Conservation (phyloP, 2,113 vertebrate genomes). For the Psittacus erithacus region DNA sequence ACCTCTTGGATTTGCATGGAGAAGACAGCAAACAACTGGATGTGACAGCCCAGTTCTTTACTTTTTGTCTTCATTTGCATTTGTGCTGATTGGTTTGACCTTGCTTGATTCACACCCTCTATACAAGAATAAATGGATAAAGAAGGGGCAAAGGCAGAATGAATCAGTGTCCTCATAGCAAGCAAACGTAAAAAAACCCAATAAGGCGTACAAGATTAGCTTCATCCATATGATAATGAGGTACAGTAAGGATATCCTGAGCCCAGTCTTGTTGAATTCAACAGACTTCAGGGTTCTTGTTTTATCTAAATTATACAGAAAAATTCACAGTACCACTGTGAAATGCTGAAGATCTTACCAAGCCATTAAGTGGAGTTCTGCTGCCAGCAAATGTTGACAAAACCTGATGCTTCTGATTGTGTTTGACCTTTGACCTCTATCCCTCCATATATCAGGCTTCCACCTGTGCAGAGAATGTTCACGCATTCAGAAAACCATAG, state of each 20-base stretch:
- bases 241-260: not conserved
- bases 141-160: not conserved
- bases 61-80: slow-evolving; percentile 36
- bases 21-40: not conserved
- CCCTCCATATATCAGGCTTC: not conserved
- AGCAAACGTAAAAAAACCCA: not conserved
- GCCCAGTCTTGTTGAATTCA: not conserved
- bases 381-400: not conserved
- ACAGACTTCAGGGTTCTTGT: not conserved
- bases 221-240: not conserved
- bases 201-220: not conserved
- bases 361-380: not conserved
- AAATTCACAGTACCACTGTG: not conserved
- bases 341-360: not conserved
- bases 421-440: not conserved
- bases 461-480: not conserved
- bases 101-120: not conserved
- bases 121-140: not conserved
- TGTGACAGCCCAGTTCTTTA: not conserved
- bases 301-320: not conserved
- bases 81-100: slow-evolving; percentile 42
- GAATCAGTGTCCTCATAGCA: not conserved
- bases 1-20: not conserved
- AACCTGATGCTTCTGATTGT: not conserved
- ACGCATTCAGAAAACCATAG: not conserved